phyloP scores from a whole-genome alignment of 2,113 vertebrate genomes.

The Dinomys branickii region DNA sequence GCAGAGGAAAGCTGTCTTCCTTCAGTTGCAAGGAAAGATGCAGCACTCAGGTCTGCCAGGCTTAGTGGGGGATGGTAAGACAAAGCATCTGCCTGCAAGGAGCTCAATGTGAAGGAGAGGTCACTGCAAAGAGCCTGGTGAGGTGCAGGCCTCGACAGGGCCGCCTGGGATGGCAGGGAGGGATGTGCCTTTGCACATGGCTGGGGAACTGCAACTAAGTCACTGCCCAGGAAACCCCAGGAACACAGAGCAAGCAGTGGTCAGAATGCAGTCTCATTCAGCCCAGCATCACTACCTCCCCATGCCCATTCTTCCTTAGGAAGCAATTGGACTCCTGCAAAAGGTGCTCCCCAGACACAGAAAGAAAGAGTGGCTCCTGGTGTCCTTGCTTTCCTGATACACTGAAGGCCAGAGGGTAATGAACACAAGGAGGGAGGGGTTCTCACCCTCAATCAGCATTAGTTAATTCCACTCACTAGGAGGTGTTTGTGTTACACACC shows the following conservation, averaged over 20 bases:
- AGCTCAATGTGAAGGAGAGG: background rate
- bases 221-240: fast-evolving
- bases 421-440: fast-evolving
- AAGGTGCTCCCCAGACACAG: fast-evolving
- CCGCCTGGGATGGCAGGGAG: fast-evolving
- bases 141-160: too few species aligned
- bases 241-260: fast-evolving
- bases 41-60: fast-evolving
- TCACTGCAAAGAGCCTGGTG: too few species aligned
- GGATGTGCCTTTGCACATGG: fast-evolving
- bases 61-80: fast-evolving
- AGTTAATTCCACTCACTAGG: fast-evolving
- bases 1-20: background rate
- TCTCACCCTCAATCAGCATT: fast-evolving
- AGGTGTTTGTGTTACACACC: background rate
- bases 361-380: fast-evolving
- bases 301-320: fast-evolving
- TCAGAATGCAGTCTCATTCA: fast-evolving
- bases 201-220: fast-evolving
- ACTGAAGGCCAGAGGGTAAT: fast-evolving
- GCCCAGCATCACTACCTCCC: background rate
- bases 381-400: too few species aligned
- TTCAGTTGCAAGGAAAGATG: fast-evolving
- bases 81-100: background rate
- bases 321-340: fast-evolving